Evolutionary conservation across 53 echinoderm and acorn worm genomes (phyloP).

Genomic region (Holothuria leucospilota): DNA sequence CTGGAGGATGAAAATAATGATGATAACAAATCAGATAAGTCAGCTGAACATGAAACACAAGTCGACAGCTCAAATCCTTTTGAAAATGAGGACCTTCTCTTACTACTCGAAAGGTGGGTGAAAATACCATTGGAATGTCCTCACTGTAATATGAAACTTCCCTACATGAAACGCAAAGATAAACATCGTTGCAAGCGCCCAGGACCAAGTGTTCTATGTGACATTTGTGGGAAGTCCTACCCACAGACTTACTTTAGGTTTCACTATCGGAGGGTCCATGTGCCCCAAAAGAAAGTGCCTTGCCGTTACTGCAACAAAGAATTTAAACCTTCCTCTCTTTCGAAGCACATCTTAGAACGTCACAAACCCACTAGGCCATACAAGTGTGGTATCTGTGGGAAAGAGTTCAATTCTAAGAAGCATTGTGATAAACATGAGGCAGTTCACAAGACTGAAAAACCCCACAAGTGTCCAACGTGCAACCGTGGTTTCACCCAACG

Average conservation of each 20-base stretch:
- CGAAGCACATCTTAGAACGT: constrained; percentile 45
- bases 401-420: constrained; percentile 70
- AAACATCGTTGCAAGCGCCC: constrained; percentile 37
- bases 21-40: background rate
- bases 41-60: background rate
- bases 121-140: constrained; percentile 38
- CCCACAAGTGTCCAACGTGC: constrained; percentile 82
- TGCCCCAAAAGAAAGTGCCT: constrained; percentile 24
- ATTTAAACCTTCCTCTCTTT: constrained; percentile 30
- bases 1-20: background rate
- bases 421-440: constrained; percentile 70
- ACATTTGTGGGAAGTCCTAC: constrained; percentile 69
- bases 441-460: constrained; percentile 75
- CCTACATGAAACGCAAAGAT: constrained; percentile 39
- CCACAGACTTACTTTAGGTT: constrained; percentile 52
- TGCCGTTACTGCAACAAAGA: constrained; percentile 41
- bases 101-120: constrained; percentile 39
- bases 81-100: constrained; percentile 18
- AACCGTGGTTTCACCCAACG: constrained; percentile 85
- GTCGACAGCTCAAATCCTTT: background rate
- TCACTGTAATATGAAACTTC: constrained; percentile 41
- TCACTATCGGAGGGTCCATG: constrained; percentile 43
- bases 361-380: constrained; percentile 56
- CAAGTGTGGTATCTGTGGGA: constrained; percentile 68
- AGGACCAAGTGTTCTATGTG: constrained; percentile 50